Conservation (phyloP, 2,113 vertebrate genomes). For the Callospermophilus lateralis region DNA sequence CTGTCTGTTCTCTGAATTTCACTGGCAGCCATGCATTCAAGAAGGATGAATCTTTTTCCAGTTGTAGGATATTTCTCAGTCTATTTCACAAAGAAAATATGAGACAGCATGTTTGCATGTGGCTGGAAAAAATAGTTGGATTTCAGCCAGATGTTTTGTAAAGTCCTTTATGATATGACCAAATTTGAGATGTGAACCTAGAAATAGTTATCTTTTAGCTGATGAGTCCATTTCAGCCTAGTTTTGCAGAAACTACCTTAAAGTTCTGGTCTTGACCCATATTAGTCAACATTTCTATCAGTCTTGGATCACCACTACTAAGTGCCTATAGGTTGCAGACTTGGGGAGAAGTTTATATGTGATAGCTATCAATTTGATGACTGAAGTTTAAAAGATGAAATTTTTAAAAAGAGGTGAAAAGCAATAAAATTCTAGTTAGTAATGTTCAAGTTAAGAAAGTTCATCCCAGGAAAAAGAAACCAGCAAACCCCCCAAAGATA, state of each 20-base stretch:
- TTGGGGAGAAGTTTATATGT: not conserved
- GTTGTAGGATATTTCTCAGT: not conserved
- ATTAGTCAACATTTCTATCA: not conserved
- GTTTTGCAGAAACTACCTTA: not conserved
- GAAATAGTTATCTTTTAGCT: not conserved
- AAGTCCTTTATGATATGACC: not conserved
- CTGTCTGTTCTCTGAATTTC: not conserved
- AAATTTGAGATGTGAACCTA: not conserved
- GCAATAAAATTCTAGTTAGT: slow-evolving; percentile 22
- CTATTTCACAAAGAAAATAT: not conserved
- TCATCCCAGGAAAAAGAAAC: not conserved
- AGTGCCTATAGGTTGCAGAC: not conserved
- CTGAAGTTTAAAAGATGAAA: not conserved
- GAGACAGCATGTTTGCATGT: not conserved
- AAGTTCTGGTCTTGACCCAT: not conserved
- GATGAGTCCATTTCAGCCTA: not conserved
- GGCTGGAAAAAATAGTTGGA: not conserved
- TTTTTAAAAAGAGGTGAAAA: not conserved
- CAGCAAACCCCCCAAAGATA: not conserved
- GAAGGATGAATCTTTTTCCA: not conserved
- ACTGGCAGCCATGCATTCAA: not conserved
- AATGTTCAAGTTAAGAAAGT: not conserved
- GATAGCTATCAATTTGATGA: not conserved
- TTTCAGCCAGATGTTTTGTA: not conserved
- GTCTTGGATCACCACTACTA: not conserved